Evolutionary conservation across 1,140 invertebrate genomes (phyloP), one percentile per base, ranked within the genome.

Genomic region (Calliphora vicina): DNA sequence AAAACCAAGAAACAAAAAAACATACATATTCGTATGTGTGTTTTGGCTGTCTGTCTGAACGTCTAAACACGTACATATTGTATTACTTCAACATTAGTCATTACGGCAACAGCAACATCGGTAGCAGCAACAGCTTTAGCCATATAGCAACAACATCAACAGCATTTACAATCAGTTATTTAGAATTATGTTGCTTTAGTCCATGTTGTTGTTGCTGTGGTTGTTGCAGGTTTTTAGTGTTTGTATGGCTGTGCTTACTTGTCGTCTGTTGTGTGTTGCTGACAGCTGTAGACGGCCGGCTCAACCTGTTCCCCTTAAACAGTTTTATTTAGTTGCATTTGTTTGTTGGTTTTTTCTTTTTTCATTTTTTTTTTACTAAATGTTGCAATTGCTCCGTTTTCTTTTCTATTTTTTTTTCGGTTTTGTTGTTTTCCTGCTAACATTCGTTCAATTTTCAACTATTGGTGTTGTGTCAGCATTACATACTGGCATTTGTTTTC

Each of bases 1-100:
- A 15, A 27, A 27, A 25, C 15, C 17, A 35, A 13, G 15, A 74
- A 4, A 74, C 72, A 74, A n/a, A 15, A 74, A 20, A 35, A 35
- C 9, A 4, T 74, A 50, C 45, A 50, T 50, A 17, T 74, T 74
- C 6, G 35, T 35, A 35, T 74, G 72, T 74, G 17, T 50, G 45
- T 50, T 50, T 50, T 15, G 35, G 6, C 35, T 10, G 35, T 35
- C 35, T 35, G 35, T 35, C 35, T 35, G 35, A 5, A 35, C 35
- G 35, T 35, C 35, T 35, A 35, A 35, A 35, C 35, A 35, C 35
- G 61, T 67, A 67, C 15, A 78, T 45, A 78, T 45, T 45, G 35
- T 78, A 43, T 45, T 78, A 78, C 35, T 78, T 78, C 35, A 78
- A 25, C 74, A 78, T 78, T 78, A 78, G 35, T 78, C 74, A 45